phyloP scores from a whole-genome alignment of 64 coral and sea anemone species.

The Porites australiensis region DNA sequence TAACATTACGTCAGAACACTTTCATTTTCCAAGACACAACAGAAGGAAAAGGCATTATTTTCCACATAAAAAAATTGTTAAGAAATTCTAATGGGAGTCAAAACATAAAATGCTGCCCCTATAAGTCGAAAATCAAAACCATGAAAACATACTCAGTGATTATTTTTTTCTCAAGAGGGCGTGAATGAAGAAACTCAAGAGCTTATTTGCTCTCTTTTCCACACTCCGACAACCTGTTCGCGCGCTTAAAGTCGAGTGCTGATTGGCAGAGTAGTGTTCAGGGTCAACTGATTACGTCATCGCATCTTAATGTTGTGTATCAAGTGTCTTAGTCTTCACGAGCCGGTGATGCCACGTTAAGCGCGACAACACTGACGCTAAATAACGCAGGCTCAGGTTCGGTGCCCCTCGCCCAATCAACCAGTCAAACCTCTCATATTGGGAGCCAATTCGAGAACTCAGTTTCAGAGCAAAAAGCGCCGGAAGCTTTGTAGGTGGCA shows the following conservation, averaged over 20 bases:
- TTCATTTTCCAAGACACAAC: conserved; percentile 34
- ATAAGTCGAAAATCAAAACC: not conserved
- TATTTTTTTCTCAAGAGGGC: conserved; percentile 20
- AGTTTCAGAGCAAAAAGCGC: conserved; percentile 51
- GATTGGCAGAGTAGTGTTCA: conserved; percentile 87
- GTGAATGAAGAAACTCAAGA: not conserved
- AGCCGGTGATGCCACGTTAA: conserved; percentile 85
- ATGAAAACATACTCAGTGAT: conserved; percentile 18
- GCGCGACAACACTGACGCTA: conserved; percentile 46
- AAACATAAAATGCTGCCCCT: not conserved
- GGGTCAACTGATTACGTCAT: conserved; percentile 99
- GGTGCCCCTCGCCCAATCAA: conserved; percentile 51
- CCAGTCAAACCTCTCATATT: conserved; percentile 16
- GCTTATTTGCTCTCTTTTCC: conserved; percentile 7
- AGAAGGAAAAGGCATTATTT: not conserved
- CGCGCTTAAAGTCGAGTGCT: not conserved
- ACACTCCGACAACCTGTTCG: conserved; percentile 82
- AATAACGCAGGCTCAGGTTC: conserved; percentile 41
- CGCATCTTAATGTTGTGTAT: conserved; percentile 94
- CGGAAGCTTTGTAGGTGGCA: conserved; percentile 40
- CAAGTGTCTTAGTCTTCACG: conserved; percentile 45
- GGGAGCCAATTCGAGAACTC: conserved; percentile 48
- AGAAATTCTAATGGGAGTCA: not conserved
- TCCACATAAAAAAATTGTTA: not conserved
- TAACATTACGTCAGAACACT: conserved; percentile 47